Conservation (phyloP, 92 coral and sea anemone genomes). For the Epizoanthus illoricatus region DNA sequence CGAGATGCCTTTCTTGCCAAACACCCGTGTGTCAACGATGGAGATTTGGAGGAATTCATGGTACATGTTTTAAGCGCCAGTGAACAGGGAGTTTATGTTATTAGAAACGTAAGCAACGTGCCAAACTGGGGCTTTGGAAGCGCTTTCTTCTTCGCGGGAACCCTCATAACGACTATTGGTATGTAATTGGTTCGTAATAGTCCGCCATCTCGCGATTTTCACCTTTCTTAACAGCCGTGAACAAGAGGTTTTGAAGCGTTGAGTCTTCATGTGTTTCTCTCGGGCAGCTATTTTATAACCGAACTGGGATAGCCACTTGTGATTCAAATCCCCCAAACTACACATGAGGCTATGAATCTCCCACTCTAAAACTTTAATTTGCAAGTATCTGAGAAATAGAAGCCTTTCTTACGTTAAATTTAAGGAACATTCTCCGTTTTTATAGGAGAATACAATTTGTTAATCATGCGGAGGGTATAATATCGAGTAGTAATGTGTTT, state of each 20-base stretch:
- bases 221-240: neutral
- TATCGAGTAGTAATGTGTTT: no score
- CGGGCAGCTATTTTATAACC: neutral
- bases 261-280: neutral
- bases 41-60: conserved; percentile 77
- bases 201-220: neutral
- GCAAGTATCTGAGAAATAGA: neutral
- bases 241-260: neutral
- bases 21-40: conserved; percentile 82
- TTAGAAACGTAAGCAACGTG: conserved; percentile 68
- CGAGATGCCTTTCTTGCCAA: conserved; percentile 75
- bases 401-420: neutral
- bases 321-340: neutral
- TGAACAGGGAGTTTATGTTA: conserved; percentile 82
- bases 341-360: neutral
- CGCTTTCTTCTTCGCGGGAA: conserved; percentile 95
- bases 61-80: conserved; percentile 73
- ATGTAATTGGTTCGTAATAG: conserved; percentile 29
- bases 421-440: neutral
- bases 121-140: conserved; percentile 95
- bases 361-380: neutral
- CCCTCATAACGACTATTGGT: conserved; percentile 96
- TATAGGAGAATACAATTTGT: neutral
- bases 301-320: neutral
- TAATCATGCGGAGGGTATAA: neutral